Conservation (phyloP, 2,797 vertebrate species). For the Lepus oiostolus region DNA sequence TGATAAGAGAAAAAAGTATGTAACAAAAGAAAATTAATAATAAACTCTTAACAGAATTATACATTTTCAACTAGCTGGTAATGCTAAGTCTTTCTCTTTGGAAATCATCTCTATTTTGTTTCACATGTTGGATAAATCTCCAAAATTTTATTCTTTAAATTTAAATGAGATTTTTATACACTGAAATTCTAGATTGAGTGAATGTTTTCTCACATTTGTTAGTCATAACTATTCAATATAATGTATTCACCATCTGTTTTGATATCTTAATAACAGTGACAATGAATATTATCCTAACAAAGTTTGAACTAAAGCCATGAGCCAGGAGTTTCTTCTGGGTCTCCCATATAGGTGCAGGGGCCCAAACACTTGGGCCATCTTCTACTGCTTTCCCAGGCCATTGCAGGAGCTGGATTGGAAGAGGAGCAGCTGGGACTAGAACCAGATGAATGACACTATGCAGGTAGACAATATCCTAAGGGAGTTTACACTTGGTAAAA, state of each 20-base stretch:
- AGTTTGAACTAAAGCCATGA: slow-evolving; percentile 48
- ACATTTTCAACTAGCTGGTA: background rate
- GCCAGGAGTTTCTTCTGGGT: too few relatives aligned
- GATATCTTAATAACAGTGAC: slow-evolving; percentile 80
- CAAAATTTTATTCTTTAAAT: slow-evolving; percentile 6
- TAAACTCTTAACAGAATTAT: background rate
- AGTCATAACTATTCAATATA: background rate
- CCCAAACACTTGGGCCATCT: too few relatives aligned
- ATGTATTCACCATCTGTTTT: slow-evolving; percentile 76
- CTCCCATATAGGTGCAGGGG: too few relatives aligned
- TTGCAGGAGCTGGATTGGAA: too few relatives aligned
- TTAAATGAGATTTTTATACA: background rate
- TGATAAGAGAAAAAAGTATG: background rate
- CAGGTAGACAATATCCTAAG: background rate
- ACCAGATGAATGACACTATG: background rate
- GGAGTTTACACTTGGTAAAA: background rate
- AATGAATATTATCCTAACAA: slow-evolving; percentile 72
- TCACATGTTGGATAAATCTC: background rate
- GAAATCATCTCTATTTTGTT: background rate
- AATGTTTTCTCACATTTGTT: slow-evolving; percentile 16
- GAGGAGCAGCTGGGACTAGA: too few relatives aligned
- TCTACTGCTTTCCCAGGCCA: too few relatives aligned
- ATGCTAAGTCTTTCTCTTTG: slow-evolving; percentile 16
- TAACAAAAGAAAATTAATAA: slow-evolving; percentile 25
- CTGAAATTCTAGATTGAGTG: background rate